Evolutionary conservation across 2,888 invertebrate species (phyloP).

Genomic region (Phytoseiulus persimilis): DNA sequence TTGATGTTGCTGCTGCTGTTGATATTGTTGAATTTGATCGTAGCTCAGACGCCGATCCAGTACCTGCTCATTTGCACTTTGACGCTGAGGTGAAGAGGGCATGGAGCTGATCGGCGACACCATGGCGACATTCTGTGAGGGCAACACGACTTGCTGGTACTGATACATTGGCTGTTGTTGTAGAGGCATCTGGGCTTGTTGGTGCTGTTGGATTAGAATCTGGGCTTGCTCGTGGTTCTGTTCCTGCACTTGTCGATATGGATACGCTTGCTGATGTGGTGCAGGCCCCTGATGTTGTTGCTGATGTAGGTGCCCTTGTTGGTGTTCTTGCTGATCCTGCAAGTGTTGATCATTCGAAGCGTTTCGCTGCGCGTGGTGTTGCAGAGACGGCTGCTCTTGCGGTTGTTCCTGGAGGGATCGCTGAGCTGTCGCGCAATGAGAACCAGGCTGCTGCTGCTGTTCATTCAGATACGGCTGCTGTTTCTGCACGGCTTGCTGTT

Average conservation of each 20-base stretch:
- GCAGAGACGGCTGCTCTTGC: not conserved
- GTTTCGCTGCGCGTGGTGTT: not conserved
- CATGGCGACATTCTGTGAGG: conserved; percentile 20
- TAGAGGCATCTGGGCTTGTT: not conserved
- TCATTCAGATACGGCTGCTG: not conserved
- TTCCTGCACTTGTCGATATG: not conserved
- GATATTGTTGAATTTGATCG: conserved; percentile 17
- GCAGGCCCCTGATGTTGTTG: conserved; percentile 22
- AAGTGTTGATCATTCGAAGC: not conserved
- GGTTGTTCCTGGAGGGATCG: not conserved
- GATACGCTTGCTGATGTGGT: conserved; percentile 32
- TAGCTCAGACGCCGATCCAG: not conserved
- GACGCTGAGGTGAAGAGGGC: conserved; percentile 29
- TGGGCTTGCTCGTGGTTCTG: not conserved
- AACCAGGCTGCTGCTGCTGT: not conserved
- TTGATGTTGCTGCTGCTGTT: conserved; percentile 29
- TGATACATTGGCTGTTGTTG: not conserved
- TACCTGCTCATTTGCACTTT: not conserved
- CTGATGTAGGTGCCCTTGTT: conserved; percentile 30
- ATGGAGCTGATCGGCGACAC: conserved; percentile 28
- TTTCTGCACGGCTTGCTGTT: not conserved
- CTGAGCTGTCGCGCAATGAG: not conserved
- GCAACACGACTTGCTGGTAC: not conserved
- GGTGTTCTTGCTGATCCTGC: conserved; percentile 33
- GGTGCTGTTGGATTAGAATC: not conserved